Base-by-base conservation (phyloP, 2,797 vertebrate species). In the Phalanger gymnotis region DNA sequence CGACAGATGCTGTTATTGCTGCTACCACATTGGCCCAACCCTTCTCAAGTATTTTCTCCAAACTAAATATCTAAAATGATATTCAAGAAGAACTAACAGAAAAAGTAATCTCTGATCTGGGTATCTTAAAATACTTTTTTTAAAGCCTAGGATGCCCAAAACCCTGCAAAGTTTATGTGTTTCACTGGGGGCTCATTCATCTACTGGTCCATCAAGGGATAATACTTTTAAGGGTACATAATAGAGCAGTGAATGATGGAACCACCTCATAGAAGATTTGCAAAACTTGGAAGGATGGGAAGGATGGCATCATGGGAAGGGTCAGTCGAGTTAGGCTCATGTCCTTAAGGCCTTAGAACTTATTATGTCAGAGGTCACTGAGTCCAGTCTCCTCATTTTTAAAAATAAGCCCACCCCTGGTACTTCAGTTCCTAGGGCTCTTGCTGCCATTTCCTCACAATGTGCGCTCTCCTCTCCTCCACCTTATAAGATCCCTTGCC, bases 71-170 rank as follows among this genome's bases (percentile, higher is more conserved):
- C 53, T 90, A 58, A 58, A 92, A 95, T 96, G 94, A 92, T 54
- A 96, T 55, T 87, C 53, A 81, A 51, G 92, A 52, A 53, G 95
- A 95, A 95, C 53, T 81, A 91, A 93, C 30, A 96, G 61, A 54
- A 96, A 55, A 97, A 94, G 91, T 94, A 94, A 96, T 81, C 95
- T 94, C n/a, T 95, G 91, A 94, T 73, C 13, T 52, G 9, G 56
- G 95, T 61, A 57, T 94, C 40, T 95, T 94, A 96, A 58, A 27
- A 94, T 54, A 25, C 25, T 28, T 94, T 95, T 66, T 40, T 73
- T 95, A 91, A 94, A 94, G 90, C 30, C 90, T 11, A 90, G 55
- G 4, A 19, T 34, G 28, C 9, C 40, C 16, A 47, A 91, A 92
- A 91, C 27, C 93, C 55, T 90, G 31, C 90, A 89, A 94, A 91